Evolutionary conservation across 2,113 vertebrate species (phyloP).

Genomic region (Rhabdornis inornatus): DNA sequence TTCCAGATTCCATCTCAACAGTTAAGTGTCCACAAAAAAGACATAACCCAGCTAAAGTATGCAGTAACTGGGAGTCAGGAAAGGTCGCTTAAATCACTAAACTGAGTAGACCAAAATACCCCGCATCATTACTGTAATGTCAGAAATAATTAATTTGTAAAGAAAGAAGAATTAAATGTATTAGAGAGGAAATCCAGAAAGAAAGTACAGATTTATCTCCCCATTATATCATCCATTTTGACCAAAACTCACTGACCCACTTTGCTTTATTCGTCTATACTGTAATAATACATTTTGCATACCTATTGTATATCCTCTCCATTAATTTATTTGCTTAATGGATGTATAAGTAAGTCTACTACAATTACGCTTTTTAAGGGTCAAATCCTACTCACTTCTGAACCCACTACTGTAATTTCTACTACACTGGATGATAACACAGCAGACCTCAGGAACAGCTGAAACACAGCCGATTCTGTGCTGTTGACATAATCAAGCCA

Average conservation of each 20-base stretch:
- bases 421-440: neutral
- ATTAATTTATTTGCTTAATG: slow-evolving; percentile 55
- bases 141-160: neutral
- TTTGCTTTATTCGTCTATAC: neutral
- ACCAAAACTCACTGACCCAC: slow-evolving; percentile 34
- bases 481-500: slow-evolving; percentile 31
- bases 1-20: neutral
- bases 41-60: neutral
- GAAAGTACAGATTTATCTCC: neutral
- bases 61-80: neutral
- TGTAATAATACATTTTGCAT: slow-evolving; percentile 1
- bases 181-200: neutral
- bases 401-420: slow-evolving; percentile 19
- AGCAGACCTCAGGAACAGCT: slow-evolving; percentile 10
- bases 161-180: neutral
- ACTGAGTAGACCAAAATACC: neutral
- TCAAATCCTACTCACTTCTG: slow-evolving; percentile 29
- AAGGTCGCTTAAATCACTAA: neutral
- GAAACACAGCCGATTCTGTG: neutral
- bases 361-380: slow-evolving; percentile 29
- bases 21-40: neutral
- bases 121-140: neutral
- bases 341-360: slow-evolving; percentile 11
- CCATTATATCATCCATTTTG: neutral
- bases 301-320: neutral